Evolutionary conservation across 2,113 vertebrate genomes (phyloP).

Genomic region (Etia nguti): DNA sequence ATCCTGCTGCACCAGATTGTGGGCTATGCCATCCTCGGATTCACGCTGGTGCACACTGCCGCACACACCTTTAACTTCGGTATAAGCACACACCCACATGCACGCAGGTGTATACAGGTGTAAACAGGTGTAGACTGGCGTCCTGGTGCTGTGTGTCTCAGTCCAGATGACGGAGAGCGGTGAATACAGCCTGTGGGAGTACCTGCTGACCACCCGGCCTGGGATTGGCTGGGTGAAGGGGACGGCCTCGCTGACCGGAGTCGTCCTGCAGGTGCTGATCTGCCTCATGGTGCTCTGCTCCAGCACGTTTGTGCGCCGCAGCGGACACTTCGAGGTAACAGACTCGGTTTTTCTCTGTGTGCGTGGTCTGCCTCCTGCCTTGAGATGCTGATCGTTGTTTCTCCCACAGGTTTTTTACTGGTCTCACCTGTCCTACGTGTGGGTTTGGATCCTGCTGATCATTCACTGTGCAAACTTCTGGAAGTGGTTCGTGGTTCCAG

Average conservation of each 20-base stretch:
- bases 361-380: background rate
- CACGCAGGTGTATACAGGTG: background rate
- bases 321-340: constrained; percentile 83
- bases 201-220: constrained; percentile 73
- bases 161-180: constrained; percentile 42
- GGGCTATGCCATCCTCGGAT: constrained; percentile 74
- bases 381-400: background rate
- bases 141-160: constrained; percentile 26
- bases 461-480: constrained; percentile 87
- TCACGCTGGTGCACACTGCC: constrained; percentile 67
- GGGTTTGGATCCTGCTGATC: constrained; percentile 81
- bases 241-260: constrained; percentile 70
- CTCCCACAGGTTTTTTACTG: constrained; percentile 84
- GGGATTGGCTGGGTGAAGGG: constrained; percentile 78
- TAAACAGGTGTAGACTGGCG: background rate
- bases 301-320: constrained; percentile 78
- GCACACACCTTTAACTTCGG: constrained; percentile 81
- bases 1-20: constrained; percentile 82
- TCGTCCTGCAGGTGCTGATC: constrained; percentile 76
- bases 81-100: constrained; percentile 23
- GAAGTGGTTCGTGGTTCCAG: constrained; percentile 87
- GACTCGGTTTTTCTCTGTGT: background rate
- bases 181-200: constrained; percentile 71
- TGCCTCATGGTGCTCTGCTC: constrained; percentile 78
- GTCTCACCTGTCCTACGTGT: constrained; percentile 85